These are phyloP conservation scores for Heteronetta atricapilla DNA, from an alignment of 2,113 vertebrate genomes.

Conservation along the genomic window DNA sequence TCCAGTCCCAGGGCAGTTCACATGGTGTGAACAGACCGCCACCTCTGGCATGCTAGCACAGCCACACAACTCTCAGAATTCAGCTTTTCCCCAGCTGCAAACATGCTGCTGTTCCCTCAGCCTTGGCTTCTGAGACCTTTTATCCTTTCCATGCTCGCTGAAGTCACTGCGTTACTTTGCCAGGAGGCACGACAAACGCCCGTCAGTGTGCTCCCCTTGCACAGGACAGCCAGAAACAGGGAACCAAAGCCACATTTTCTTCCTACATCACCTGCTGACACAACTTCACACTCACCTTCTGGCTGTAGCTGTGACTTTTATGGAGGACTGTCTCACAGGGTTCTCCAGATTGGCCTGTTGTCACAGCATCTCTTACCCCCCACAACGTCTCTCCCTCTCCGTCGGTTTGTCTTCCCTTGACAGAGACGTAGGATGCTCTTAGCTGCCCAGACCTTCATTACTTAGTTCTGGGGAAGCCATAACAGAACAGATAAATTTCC, in stretches of 20 bases:
- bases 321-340: not conserved
- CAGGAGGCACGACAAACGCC: not conserved
- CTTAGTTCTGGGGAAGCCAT: not conserved
- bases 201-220: not conserved
- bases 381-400: not conserved
- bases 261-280: not conserved
- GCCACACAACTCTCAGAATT: not conserved
- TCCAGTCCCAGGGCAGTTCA: not conserved
- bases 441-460: not conserved
- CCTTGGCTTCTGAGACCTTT: not conserved
- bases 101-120: not conserved
- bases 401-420: not conserved
- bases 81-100: not conserved
- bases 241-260: not conserved
- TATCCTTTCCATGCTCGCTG: not conserved
- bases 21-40: not conserved
- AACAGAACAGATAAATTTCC: constrained; percentile 9
- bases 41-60: not conserved
- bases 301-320: not conserved
- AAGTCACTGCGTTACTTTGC: not conserved
- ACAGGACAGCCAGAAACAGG: not conserved
- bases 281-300: not conserved
- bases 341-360: not conserved
- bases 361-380: not conserved
- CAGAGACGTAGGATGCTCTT: not conserved